Conservation (phyloP, 1,140 invertebrate genomes). For the Mylabris phalerata region DNA sequence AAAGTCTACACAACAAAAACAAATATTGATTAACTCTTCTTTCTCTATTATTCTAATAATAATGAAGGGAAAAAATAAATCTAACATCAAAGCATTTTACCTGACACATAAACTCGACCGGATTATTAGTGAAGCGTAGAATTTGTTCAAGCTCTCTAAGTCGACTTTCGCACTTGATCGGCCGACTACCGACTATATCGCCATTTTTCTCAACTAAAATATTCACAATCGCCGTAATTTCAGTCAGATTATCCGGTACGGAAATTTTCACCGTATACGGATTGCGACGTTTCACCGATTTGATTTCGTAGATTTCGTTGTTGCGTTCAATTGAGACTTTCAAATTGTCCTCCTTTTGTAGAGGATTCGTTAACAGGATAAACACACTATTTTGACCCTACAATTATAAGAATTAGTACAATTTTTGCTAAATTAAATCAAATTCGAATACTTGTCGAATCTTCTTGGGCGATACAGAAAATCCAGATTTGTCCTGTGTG, state of each 20-base stretch:
- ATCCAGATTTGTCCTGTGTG: constrained; percentile 55
- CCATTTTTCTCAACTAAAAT: constrained; percentile 73
- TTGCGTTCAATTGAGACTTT: constrained; percentile 71
- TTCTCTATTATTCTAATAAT: too few relatives aligned
- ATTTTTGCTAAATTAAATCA: background rate
- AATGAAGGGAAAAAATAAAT: background rate
- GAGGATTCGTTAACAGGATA: constrained; percentile 66
- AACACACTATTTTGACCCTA: constrained; percentile 78
- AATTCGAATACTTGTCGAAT: constrained; percentile 58
- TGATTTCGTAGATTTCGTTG: constrained; percentile 67
- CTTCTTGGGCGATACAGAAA: constrained; percentile 73
- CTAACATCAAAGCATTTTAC: constrained; percentile 41
- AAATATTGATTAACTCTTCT: background rate
- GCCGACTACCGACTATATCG: constrained; percentile 63
- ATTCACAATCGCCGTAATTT: constrained; percentile 74
- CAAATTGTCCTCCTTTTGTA: constrained; percentile 64
- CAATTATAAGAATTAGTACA: constrained; percentile 1
- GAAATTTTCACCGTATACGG: constrained; percentile 74
- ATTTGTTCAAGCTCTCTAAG: constrained; percentile 75
- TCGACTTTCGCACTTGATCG: constrained; percentile 79
- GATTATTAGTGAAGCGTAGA: constrained; percentile 67
- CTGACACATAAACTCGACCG: constrained; percentile 81
- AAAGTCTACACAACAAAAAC: constrained; percentile 54
- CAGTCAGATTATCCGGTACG: constrained; percentile 68
- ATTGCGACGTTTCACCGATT: constrained; percentile 67